phyloP scores from a whole-genome alignment of 2,888 invertebrate species.

The Amphipoea lucens region DNA sequence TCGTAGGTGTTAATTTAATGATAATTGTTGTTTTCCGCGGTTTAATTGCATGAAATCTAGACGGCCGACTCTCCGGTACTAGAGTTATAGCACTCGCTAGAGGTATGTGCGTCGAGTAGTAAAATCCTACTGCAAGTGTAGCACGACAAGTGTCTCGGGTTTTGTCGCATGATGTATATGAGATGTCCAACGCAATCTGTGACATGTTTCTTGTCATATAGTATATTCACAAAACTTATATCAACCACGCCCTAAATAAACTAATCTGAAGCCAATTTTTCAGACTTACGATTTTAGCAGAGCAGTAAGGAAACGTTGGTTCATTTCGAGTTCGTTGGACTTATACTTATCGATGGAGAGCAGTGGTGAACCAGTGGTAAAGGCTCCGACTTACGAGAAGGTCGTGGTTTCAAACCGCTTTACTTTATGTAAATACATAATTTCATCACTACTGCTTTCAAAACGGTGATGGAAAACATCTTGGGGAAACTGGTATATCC shows the following conservation, averaged over 20 bases:
- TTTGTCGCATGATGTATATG: neutral
- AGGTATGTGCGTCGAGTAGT: neutral
- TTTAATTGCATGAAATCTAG: constrained; percentile 43
- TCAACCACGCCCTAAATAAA: neutral
- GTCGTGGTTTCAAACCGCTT: neutral
- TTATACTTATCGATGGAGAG: neutral
- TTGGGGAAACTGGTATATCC: neutral
- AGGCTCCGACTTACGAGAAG: neutral
- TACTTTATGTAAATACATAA: neutral
- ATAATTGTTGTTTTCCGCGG: constrained; percentile 40
- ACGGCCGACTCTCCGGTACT: neutral
- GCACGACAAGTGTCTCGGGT: neutral
- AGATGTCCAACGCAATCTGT: neutral
- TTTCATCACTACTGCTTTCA: neutral
- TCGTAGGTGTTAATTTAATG: constrained; percentile 45
- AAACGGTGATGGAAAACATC: neutral
- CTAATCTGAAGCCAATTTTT: neutral
- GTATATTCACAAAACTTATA: neutral
- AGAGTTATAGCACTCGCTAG: neutral
- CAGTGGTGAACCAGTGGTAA: neutral
- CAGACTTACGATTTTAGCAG: neutral
- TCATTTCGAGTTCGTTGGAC: neutral
- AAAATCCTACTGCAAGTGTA: neutral
- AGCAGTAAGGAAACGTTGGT: neutral
- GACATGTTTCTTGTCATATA: neutral